Evolutionary conservation across 2,113 vertebrate species (phyloP).

Genomic region (Eptesicus fuscus): DNA sequence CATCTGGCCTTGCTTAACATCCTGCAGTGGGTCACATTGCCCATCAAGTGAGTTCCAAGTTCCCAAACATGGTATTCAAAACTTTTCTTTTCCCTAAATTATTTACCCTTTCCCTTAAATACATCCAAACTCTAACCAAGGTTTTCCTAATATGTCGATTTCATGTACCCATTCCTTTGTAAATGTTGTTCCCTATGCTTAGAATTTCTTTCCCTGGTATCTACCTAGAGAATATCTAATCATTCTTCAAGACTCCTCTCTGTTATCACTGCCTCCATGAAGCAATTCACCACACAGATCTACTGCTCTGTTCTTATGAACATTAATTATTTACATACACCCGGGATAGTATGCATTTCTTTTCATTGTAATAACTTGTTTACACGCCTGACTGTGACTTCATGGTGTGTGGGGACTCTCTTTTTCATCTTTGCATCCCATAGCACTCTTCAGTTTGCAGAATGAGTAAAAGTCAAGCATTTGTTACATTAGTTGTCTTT

Average conservation of each 20-base stretch:
- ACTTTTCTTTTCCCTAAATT: not conserved
- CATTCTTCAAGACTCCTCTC: not conserved
- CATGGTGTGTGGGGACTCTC: not conserved
- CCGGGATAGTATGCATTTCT: not conserved
- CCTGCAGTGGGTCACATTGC: not conserved
- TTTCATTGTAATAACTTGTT: not conserved
- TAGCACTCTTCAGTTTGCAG: not conserved
- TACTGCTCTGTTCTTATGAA: not conserved
- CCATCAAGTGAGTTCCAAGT: not conserved
- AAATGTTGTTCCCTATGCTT: not conserved
- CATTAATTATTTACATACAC: not conserved
- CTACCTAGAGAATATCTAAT: not conserved
- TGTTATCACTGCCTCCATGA: not conserved
- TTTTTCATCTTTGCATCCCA: not conserved
- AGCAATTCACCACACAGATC: not conserved
- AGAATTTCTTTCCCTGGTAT: not conserved
- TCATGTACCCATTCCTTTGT: not conserved
- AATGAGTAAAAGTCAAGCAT: not conserved
- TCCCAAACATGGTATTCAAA: not conserved
- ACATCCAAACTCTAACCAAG: not conserved
- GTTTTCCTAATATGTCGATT: not conserved
- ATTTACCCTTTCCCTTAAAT: not conserved
- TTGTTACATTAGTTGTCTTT: not conserved
- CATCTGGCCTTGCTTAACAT: not conserved
- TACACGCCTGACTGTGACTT: not conserved